These are phyloP conservation scores for Saxidomus purpurata DNA, from an alignment of 1,140 invertebrate species.

Conservation along the genomic window DNA sequence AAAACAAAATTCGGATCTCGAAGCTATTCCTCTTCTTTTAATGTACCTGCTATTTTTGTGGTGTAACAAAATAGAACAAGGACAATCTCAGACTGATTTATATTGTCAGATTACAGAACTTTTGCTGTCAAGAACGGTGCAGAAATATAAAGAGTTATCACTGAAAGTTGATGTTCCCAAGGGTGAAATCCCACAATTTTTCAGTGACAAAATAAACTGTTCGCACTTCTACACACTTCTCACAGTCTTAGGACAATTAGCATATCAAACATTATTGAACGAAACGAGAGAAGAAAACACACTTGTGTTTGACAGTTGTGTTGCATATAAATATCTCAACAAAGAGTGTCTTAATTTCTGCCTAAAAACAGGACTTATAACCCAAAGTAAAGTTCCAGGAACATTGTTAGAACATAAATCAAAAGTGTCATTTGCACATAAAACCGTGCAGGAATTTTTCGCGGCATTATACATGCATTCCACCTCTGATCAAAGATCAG, in stretches of 20 bases:
- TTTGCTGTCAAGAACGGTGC: no score
- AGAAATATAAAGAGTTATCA: no score
- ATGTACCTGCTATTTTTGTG: no score
- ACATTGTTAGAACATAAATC: not conserved
- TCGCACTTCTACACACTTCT: not conserved
- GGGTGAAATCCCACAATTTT: no score
- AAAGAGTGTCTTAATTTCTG: not conserved
- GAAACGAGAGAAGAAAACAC: not conserved
- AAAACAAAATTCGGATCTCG: no score
- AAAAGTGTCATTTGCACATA: conserved; percentile 20
- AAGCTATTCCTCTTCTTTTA: no score
- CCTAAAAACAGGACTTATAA: not conserved
- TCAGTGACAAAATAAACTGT: no score
- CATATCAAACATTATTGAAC: not conserved
- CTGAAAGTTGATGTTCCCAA: no score
- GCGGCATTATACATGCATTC: not conserved
- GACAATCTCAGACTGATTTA: no score
- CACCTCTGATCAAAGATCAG: no score
- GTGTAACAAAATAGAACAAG: no score
- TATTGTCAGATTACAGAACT: no score
- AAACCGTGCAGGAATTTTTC: conserved; percentile 13
- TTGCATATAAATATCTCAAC: not conserved
- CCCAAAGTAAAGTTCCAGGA: not conserved
- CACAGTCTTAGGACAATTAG: not conserved
- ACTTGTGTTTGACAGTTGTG: not conserved